phyloP scores from a whole-genome alignment of 2,113 vertebrate genomes.

The Lathamus discolor region DNA sequence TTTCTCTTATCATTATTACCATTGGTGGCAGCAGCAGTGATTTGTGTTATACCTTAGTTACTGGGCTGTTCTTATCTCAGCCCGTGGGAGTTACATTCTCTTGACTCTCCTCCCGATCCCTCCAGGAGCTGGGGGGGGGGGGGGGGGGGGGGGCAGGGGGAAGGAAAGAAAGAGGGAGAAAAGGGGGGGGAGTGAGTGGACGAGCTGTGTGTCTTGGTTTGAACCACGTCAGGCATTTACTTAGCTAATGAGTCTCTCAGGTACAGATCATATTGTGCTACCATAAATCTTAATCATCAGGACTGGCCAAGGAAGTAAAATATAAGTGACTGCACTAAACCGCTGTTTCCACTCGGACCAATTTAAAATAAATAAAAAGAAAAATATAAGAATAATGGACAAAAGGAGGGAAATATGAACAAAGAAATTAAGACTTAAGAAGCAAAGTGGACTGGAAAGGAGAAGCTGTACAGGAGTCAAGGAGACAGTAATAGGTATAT shows the following conservation, averaged over 20 bases:
- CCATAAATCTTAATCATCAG: background rate
- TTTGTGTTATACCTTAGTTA: too few relatives aligned
- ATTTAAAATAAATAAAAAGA: background rate
- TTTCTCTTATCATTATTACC: too few relatives aligned
- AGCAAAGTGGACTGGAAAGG: background rate
- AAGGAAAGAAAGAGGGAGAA: too few relatives aligned
- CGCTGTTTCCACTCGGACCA: fast-evolving
- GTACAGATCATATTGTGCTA: background rate
- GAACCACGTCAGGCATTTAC: background rate
- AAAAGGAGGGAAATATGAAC: background rate
- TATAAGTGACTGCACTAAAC: background rate
- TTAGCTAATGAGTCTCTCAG: background rate
- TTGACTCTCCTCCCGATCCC: too few relatives aligned
- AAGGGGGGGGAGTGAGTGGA: too few relatives aligned
- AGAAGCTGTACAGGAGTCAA: background rate
- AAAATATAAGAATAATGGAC: background rate
- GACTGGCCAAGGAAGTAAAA: background rate
- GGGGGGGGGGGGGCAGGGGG: too few relatives aligned
- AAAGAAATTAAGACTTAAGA: background rate
- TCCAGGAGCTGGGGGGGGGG: too few relatives aligned
- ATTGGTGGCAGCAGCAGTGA: too few relatives aligned
- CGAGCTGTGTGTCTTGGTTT: too few relatives aligned
- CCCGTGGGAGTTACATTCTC: too few relatives aligned
- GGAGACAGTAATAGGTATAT: background rate
- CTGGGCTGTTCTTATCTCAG: too few relatives aligned